phyloP scores from a whole-genome alignment of 2,888 invertebrate genomes.

The Pelosia muscerda region DNA sequence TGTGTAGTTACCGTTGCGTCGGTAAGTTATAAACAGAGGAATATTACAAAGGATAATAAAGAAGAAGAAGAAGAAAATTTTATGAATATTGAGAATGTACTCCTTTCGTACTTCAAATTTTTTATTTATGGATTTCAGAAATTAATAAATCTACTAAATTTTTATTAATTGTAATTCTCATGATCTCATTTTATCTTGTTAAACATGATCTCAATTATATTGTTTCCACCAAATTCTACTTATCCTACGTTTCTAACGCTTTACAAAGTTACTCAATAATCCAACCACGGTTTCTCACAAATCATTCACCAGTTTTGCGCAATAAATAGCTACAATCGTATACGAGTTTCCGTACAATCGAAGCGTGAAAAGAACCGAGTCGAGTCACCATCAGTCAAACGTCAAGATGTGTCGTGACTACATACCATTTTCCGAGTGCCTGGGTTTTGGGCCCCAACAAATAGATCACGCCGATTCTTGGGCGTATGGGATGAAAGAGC shows the following conservation, averaged over 20 bases:
- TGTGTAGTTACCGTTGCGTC: too few relatives aligned
- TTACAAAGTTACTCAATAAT: slow-evolving; percentile 15
- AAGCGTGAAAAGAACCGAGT: slow-evolving; percentile 59
- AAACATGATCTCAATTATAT: too few relatives aligned
- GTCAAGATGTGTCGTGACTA: slow-evolving; percentile 74
- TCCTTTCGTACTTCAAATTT: too few relatives aligned
- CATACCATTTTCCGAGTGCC: slow-evolving; percentile 77
- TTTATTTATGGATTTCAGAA: too few relatives aligned
- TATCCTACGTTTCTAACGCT: slow-evolving; percentile 1
- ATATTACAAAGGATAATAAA: too few relatives aligned
- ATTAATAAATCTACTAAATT: too few relatives aligned
- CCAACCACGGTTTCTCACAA: slow-evolving; percentile 38
- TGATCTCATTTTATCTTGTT: too few relatives aligned
- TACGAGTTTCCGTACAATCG: slow-evolving; percentile 50
- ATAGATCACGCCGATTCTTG: slow-evolving; percentile 68
- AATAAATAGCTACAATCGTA: slow-evolving; percentile 53
- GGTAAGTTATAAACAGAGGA: too few relatives aligned
- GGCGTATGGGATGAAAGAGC: slow-evolving; percentile 53
- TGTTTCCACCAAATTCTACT: not conserved
- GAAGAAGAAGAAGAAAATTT: too few relatives aligned
- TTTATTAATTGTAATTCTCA: too few relatives aligned
- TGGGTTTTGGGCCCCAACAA: slow-evolving; percentile 69
- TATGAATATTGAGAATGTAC: too few relatives aligned
- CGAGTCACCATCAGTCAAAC: slow-evolving; percentile 74
- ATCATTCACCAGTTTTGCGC: slow-evolving; percentile 43